phyloP scores from a whole-genome alignment of 2,797 vertebrate species.

The Spea hammondii region DNA sequence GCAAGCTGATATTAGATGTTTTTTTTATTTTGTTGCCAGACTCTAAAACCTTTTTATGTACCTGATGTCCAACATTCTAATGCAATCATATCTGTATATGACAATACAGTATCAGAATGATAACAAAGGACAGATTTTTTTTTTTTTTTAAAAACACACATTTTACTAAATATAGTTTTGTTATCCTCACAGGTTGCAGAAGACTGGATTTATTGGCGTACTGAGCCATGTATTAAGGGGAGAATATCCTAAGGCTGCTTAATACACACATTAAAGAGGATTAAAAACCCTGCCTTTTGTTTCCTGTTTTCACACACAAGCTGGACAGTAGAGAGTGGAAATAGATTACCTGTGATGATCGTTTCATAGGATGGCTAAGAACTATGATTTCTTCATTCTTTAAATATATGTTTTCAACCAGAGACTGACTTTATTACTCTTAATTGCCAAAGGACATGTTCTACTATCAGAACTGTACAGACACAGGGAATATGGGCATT shows the following conservation, averaged over 20 bases:
- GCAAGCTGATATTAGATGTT: too few species aligned
- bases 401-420: constrained; percentile 42
- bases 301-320: background rate
- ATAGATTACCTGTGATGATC: constrained; percentile 29
- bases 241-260: background rate
- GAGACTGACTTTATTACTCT: constrained; percentile 39
- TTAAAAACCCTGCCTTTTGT: background rate
- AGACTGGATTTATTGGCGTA: too few species aligned
- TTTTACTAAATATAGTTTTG: too few species aligned
- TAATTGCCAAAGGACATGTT: constrained; percentile 41
- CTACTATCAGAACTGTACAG: constrained; percentile 37
- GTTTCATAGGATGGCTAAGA: constrained; percentile 24
- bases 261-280: background rate
- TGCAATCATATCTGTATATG: too few species aligned
- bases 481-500: constrained; percentile 27
- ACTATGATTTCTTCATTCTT: constrained; percentile 15
- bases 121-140: too few species aligned
- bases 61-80: too few species aligned
- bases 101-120: too few species aligned
- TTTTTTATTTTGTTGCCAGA: too few species aligned
- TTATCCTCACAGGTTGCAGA: too few species aligned
- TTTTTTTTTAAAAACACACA: too few species aligned
- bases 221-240: too few species aligned
- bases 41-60: too few species aligned
- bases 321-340: constrained; percentile 11